Percentiles rank a stretch among this genome's conserved stretches.
These are phyloP conservation scores for Anthonomus grandis DNA, from an alignment of 1,140 invertebrate genomes.

Conservation along the genomic window DNA sequence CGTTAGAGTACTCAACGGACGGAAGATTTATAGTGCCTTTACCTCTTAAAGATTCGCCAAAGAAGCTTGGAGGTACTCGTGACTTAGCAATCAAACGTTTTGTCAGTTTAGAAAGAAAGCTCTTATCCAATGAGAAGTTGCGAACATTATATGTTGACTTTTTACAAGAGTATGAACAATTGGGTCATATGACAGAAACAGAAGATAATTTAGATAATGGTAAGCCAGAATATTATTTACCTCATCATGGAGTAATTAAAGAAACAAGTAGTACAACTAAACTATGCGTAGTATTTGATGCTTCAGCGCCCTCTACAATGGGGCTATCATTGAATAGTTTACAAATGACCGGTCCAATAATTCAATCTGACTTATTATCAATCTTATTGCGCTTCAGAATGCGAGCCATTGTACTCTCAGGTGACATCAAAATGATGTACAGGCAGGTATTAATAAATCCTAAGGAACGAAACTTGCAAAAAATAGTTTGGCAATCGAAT, in stretches of 20 bases:
- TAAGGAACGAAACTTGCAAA: constrained; percentile 44
- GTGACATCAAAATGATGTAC: constrained; percentile 50
- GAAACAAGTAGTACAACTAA: constrained; percentile 3
- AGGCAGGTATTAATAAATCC: constrained; percentile 44
- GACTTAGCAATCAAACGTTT: too few relatives aligned
- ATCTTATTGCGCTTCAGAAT: constrained; percentile 47
- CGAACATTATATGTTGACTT: constrained; percentile 9
- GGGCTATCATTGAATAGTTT: constrained; percentile 39
- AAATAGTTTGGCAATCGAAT: constrained; percentile 47
- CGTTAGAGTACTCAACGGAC: too few relatives aligned
- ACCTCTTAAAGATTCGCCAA: too few relatives aligned
- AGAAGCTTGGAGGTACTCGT: too few relatives aligned
- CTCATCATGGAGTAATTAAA: constrained; percentile 41
- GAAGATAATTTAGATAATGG: not conserved
- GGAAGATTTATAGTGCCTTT: too few relatives aligned
- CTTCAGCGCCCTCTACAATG: constrained; percentile 28
- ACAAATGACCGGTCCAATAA: constrained; percentile 41
- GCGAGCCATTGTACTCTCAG: constrained; percentile 39
- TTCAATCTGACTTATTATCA: constrained; percentile 48
- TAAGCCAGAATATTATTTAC: constrained; percentile 28
- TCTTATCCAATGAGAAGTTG: constrained; percentile 3
- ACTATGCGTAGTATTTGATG: constrained; percentile 4
- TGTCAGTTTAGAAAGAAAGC: constrained; percentile 10
- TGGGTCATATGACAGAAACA: constrained; percentile 16
- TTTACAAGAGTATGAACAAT: constrained; percentile 14